Base-by-base conservation (phyloP, 2,888 invertebrate species). In the Mimas tiliae region DNA sequence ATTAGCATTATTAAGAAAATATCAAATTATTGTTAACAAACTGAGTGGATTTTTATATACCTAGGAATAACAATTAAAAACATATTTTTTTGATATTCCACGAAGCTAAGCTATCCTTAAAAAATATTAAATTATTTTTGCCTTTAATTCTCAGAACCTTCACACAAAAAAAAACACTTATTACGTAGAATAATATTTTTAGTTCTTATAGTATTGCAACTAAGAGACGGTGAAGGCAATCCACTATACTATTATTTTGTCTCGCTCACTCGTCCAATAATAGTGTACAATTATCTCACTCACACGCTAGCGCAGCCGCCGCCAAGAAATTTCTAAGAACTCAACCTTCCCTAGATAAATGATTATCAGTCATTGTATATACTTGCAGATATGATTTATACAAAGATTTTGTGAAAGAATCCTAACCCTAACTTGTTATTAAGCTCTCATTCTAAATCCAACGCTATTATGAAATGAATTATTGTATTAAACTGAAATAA, bases 321-420 rank as follows among this genome's bases (percentile, higher is more conserved):
- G 78, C 78, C 81, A 82, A 75, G 38, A 42, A 73, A 80, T 82
- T 90, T 91, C 91, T 82, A 67, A 83, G 91, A 91, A 90, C 73
- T 55, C 65, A 47, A 65, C 33, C 47, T 65, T 47, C 65, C 55
- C 64, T 65, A 58, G 55, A 58, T 58, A 42, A 16, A 42, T 38
- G 58, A 58, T 58, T 42, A 58, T 58, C 42, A 58, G 42, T 42
- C 38, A 42, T 55, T 38, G 55, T 58, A 42, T 38, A 11, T 42
- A n/a, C 4, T 38, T 38, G 42, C 16, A 38, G 21, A 12, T 12
- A 45, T 12, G 12, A 45, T 45, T 55, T 38, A 16, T 38, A 42
- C 9, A 58, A 19, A 58, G 9, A 16, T 42, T 58, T 19, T 16
- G 12, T 45, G 14, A 14, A 45, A 14, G 6, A 2, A 6, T 42